A percentile compares a stretch with the other conserved stretches of the same genome.
Evolutionary conservation across 2,888 invertebrate species (phyloP).

Genomic region (Andrena bucephala): DNA sequence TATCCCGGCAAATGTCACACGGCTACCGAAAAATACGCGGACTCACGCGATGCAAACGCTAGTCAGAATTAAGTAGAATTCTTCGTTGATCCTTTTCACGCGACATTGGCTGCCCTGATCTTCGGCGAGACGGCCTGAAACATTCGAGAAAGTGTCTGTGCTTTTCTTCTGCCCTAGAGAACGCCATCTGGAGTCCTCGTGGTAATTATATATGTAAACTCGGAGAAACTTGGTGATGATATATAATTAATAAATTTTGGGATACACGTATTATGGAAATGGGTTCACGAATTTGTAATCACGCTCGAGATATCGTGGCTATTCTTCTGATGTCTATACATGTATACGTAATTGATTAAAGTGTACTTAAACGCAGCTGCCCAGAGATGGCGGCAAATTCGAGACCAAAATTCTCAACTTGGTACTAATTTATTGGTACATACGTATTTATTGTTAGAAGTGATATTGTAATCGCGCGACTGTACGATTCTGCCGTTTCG

Average conservation of each 20-base stretch:
- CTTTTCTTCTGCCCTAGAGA: slow-evolving; percentile 1
- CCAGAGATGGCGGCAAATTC: slow-evolving; percentile 14
- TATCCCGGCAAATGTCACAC: not conserved
- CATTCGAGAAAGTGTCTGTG: not conserved
- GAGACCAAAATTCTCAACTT: slow-evolving; percentile 64
- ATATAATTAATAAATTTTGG: not conserved
- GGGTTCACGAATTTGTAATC: slow-evolving; percentile 14
- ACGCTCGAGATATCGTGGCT: slow-evolving; percentile 27
- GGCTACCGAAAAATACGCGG: too few relatives aligned
- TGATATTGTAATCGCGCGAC: not conserved
- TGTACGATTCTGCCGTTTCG: not conserved
- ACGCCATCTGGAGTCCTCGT: not conserved
- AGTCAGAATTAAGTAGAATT: not conserved
- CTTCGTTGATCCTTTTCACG: not conserved
- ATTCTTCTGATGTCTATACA: slow-evolving; percentile 21
- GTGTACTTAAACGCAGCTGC: slow-evolving; percentile 66
- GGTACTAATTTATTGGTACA: slow-evolving; percentile 38
- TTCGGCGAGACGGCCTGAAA: not conserved
- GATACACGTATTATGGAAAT: slow-evolving; percentile 17
- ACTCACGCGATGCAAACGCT: not conserved
- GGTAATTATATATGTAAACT: not conserved
- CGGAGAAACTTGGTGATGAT: not conserved
- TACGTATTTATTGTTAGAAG: slow-evolving; percentile 4
- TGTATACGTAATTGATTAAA: slow-evolving; percentile 55
- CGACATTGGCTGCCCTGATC: not conserved